Evolutionary conservation across 2,113 vertebrate genomes (phyloP).

Genomic region (Ammodytes dubius): DNA sequence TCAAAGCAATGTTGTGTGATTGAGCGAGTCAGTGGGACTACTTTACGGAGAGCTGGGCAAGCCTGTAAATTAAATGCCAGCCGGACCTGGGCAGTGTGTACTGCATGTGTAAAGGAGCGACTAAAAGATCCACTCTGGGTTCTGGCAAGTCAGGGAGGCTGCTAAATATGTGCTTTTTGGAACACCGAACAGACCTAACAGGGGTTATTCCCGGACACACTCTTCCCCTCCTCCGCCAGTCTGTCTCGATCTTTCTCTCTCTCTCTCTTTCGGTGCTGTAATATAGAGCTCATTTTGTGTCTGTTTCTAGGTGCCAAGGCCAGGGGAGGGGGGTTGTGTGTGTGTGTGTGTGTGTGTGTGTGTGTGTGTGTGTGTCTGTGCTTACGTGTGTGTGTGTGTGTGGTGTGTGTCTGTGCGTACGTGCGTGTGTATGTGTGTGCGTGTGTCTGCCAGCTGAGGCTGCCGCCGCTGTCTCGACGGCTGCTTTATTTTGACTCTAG

Average conservation of each 20-base stretch:
- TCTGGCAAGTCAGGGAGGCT: conserved; percentile 54
- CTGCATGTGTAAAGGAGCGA: conserved; percentile 6
- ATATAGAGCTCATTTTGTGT: conserved; percentile 71
- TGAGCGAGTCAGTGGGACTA: conserved; percentile 34
- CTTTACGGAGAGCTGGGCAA: conserved; percentile 43
- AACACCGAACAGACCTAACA: conserved; percentile 40
- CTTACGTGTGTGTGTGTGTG: background rate
- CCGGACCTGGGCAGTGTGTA: conserved; percentile 25
- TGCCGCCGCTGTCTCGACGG: conserved; percentile 67
- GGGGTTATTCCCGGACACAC: conserved; percentile 67
- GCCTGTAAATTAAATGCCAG: conserved; percentile 32
- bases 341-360: conserved; percentile 13
- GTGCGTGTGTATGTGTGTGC: background rate
- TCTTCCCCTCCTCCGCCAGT: conserved; percentile 37
- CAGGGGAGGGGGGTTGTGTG: conserved; percentile 53
- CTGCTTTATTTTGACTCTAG: conserved; percentile 78
- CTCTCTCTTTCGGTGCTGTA: conserved; percentile 56
- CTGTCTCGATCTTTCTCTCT: conserved; percentile 40
- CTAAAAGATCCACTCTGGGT: conserved; percentile 45
- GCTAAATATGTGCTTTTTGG: conserved; percentile 69
- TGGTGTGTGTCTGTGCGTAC: no score
- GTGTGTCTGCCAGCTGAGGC: conserved; percentile 54
- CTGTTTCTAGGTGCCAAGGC: conserved; percentile 72
- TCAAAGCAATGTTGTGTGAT: conserved; percentile 50
- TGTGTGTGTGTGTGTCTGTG: no score